Evolutionary conservation across 2,113 vertebrate species (phyloP), one percentile per base, ranked within the genome.

Genomic region (Mustelus asterias): DNA sequence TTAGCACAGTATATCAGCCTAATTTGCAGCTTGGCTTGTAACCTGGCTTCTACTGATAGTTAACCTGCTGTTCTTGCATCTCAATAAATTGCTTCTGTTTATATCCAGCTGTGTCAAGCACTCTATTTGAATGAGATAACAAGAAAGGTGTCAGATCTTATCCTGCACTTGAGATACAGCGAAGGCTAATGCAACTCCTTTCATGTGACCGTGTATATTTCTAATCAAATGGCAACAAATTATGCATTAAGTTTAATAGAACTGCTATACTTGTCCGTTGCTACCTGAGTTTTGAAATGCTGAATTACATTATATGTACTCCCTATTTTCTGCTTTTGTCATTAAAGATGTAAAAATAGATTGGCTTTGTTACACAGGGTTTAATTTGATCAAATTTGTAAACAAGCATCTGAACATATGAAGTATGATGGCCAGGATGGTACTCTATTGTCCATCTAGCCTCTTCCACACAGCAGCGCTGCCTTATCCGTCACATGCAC

Each of bases 11-110:
- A 63, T 20, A 63, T n/a, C 18, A 63, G 58, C 63, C 14, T 92
- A 92, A 92, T 65, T 92, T 92, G 58, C 33, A 92, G 60, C 13
- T 83, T 83, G 78, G n/a, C 78, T 83, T 83, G n/a, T 83, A 83
- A 83, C 26, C 58, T 92, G 16, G 89, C 16, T 92, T 92, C 58
- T 20, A 92, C 14, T 92, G 89, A n/a, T 14, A 63, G 58, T 92
- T 92, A 92, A 65, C 89, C 54, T 92, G 89, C 58, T 37, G 58
- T 63, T 65, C 29, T 18, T 65, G 58, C 89, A 65, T 63, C 58
- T 65, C 58, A 92, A 65, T 65, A 65, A 92, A 92, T 92, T 92
- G 58, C 24, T 60, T 90, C 54, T 90, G 29, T 65, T 92, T 92
- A 65, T 65, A 92, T 65, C 58, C 58, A 65, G 89, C 89, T 92